phyloP scores from a whole-genome alignment of 2,113 vertebrate species.

The Amphilophus citrinellus region DNA sequence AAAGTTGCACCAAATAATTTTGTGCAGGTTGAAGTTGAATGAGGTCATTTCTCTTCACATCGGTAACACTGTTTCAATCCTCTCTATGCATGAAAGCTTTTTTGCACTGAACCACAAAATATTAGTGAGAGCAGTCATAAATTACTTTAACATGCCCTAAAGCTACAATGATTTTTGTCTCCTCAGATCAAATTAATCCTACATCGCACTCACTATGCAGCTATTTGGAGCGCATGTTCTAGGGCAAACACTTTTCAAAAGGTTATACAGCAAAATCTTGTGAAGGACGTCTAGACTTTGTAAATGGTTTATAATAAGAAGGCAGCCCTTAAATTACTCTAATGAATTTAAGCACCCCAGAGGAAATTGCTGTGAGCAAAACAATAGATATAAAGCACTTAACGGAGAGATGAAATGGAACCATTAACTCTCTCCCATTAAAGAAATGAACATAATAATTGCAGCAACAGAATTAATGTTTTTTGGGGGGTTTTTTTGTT shows the following conservation, averaged over 20 bases:
- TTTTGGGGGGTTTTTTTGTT: neutral
- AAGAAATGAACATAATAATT: neutral
- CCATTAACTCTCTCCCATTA: neutral
- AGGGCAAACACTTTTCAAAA: neutral
- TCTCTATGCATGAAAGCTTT: neutral
- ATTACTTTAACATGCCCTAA: conserved; percentile 16
- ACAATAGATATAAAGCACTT: neutral
- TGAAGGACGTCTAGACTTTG: neutral
- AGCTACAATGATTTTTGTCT: conserved; percentile 7
- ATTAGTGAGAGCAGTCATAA: neutral
- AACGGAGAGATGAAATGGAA: neutral
- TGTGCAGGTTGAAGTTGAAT: neutral
- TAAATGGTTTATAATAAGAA: neutral
- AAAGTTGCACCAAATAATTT: neutral
- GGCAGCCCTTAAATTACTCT: neutral
- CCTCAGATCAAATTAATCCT: neutral
- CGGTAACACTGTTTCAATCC: neutral
- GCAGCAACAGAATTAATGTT: neutral
- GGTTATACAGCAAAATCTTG: neutral
- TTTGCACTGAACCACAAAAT: neutral
- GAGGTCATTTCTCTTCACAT: neutral
- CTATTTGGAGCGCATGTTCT: neutral
- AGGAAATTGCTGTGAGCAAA: neutral
- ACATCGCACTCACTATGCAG: neutral
- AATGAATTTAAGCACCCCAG: neutral